Base-by-base conservation (phyloP, 2,113 vertebrate species). In the Otis tarda region DNA sequence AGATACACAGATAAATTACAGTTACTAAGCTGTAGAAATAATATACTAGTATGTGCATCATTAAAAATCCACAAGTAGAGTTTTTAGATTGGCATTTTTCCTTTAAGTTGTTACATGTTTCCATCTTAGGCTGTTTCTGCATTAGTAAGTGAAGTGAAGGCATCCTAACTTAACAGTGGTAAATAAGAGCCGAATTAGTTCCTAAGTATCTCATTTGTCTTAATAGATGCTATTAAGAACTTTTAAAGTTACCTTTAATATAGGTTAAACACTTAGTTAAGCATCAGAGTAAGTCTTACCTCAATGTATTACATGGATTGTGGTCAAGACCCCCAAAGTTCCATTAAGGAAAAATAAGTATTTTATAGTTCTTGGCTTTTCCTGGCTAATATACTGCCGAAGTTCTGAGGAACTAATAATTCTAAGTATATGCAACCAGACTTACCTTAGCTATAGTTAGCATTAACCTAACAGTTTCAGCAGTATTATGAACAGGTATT, bases 371-470 rank as follows among this genome's bases (percentile, higher is more conserved):
- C 39, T 64, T 79, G 49, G 27, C 31, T 91, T 56, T 87, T 78
- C 37, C 45, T 78, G 39, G n/a, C 57, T 80, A 43, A 78, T 60
- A 30, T 18, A 60, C 3, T 43, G 52, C 41, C 43, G 47, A 71
- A 70, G 28, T 43, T 56, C 41, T 47, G 47, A 71, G 67, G 28
- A 77, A 16, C 8, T 68, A 71, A 60, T 60, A 37, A 33, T 61
- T 94, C 74, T 9, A 87, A 78, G 47, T 79, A 35, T 70, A 64
- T 59, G 30, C 63, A 47, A 39, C 12, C 17, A 69, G 27, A 67
- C 97, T 98, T 97, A 99, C 99, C 98, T 99, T 99, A 60, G 98
- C 99, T 88, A 99, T 98, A 25, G 98, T 98, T 76, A 99, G 94
- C 98, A 99, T 99, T 88, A 98, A 98, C 94, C 98, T 98, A 73